phyloP scores from a whole-genome alignment of 2,888 invertebrate genomes.

The Acrobasis consociella region DNA sequence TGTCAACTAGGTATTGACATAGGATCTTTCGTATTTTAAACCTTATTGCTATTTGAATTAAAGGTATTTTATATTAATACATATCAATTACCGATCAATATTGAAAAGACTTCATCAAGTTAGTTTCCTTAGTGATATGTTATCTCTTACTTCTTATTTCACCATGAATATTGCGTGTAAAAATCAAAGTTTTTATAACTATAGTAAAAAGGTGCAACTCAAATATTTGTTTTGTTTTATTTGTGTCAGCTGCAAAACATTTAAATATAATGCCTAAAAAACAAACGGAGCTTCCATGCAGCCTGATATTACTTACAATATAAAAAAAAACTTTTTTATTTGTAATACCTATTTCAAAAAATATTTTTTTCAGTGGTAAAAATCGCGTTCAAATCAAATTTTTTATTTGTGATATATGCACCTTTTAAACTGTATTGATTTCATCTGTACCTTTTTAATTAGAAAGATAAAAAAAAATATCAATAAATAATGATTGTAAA shows the following conservation, averaged over 20 bases:
- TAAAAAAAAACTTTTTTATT: background rate
- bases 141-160: background rate
- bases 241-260: background rate
- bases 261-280: background rate
- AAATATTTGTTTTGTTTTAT: background rate
- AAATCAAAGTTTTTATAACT: background rate
- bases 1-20: background rate
- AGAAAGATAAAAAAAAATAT: too few species aligned
- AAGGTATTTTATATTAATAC: conserved; percentile 11
- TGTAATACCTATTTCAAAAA: too few species aligned
- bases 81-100: conserved; percentile 7
- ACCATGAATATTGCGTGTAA: background rate
- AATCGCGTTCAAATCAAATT: background rate
- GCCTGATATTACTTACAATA: background rate
- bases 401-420: background rate
- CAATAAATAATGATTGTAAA: too few species aligned
- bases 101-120: background rate
- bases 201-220: conserved; percentile 1
- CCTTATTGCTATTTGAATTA: conserved; percentile 1
- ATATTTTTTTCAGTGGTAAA: too few species aligned
- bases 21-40: background rate
- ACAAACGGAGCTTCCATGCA: background rate
- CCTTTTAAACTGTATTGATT: background rate
- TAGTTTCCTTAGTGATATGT: background rate
- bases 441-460: background rate